phyloP scores from a whole-genome alignment of 2,113 vertebrate genomes.

The Saguinus midas region DNA sequence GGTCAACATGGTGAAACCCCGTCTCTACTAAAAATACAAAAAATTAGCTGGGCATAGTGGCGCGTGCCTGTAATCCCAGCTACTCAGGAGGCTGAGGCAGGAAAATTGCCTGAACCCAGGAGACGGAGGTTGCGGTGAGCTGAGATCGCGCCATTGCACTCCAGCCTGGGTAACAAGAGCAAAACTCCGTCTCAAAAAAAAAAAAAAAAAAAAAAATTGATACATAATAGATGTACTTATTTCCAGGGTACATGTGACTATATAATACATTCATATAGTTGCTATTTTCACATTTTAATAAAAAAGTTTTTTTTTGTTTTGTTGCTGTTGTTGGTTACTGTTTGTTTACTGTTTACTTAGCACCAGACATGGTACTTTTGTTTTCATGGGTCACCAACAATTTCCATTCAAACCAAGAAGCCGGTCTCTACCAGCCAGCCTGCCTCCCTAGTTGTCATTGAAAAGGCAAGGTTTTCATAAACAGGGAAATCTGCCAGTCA shows the following conservation, averaged over 20 bases:
- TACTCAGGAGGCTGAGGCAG: too few relatives aligned
- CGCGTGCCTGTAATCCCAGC: too few relatives aligned
- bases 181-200: too few relatives aligned
- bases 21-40: too few relatives aligned
- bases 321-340: neutral
- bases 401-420: neutral
- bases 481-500: neutral
- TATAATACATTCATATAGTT: neutral
- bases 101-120: too few relatives aligned
- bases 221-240: neutral
- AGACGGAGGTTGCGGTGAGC: too few relatives aligned
- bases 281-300: conserved; percentile 6
- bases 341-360: neutral
- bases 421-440: neutral
- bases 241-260: neutral
- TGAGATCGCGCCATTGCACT: too few relatives aligned
- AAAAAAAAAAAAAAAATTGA: neutral
- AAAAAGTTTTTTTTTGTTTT: neutral
- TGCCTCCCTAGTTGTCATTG: neutral
- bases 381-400: neutral
- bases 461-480: neutral
- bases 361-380: neutral
- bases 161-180: too few relatives aligned
- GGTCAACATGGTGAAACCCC: too few relatives aligned
- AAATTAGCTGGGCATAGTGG: too few relatives aligned